Percentiles rank a stretch among this genome's conserved stretches.
These are phyloP conservation scores for Prunella himalayana DNA, from an alignment of 2,113 vertebrate genomes.

Conservation along the genomic window DNA sequence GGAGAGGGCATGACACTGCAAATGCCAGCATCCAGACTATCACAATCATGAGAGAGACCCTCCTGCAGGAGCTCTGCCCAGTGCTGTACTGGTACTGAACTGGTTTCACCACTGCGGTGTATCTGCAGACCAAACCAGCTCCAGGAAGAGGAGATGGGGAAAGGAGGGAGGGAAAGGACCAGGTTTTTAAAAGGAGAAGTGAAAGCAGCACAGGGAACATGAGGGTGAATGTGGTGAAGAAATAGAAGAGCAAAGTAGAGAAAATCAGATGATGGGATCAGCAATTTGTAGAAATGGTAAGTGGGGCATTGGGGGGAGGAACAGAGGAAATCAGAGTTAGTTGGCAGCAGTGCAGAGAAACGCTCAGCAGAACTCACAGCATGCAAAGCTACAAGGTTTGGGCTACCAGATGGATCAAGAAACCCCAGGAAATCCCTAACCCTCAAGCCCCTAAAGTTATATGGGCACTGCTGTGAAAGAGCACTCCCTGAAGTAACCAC, in stretches of 20 bases:
- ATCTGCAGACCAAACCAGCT: conserved; percentile 71
- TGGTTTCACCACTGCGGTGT: conserved; percentile 92
- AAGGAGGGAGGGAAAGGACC: not conserved
- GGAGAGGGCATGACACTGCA: conserved; percentile 88
- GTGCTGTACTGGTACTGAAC: conserved; percentile 90
- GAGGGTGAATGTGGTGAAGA: not conserved
- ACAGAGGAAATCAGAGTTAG: conserved; percentile 24
- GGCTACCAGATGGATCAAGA: not conserved
- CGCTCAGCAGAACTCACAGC: not conserved
- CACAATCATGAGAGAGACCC: conserved; percentile 89
- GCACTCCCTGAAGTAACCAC: not conserved
- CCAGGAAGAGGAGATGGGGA: not conserved
- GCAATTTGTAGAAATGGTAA: conserved; percentile 10
- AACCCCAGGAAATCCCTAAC: not conserved
- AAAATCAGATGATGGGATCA: not conserved
- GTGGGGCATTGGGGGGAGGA: not conserved
- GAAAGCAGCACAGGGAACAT: not conserved
- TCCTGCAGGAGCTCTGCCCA: conserved; percentile 84
- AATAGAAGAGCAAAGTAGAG: not conserved
- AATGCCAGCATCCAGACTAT: conserved; percentile 90
- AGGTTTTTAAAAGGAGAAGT: not conserved
- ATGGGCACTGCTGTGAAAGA: not conserved
- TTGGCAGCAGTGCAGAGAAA: not conserved
- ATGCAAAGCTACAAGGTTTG: not conserved
- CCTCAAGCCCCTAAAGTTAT: not conserved